These are phyloP conservation scores for Tenodera sinensis DNA, from an alignment of 2,888 invertebrate genomes.

Conservation along the genomic window DNA sequence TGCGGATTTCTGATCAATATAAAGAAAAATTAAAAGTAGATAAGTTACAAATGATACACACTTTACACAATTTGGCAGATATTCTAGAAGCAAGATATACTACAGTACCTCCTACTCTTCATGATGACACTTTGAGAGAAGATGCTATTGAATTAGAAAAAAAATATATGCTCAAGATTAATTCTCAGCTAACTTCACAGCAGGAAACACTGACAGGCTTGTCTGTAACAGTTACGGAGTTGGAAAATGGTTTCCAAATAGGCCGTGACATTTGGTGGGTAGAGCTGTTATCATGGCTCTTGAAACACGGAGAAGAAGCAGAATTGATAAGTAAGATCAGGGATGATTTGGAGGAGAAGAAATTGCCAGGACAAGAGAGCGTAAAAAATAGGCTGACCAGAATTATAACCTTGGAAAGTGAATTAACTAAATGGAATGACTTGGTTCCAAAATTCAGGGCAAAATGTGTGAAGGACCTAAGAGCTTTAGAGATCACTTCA, in stretches of 20 bases:
- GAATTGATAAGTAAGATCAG: conserved; percentile 19
- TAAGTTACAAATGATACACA: conserved; percentile 63
- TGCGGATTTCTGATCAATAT: conserved; percentile 50
- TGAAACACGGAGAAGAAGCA: conserved; percentile 6
- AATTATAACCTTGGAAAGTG: conserved; percentile 28
- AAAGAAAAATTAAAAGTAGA: conserved; percentile 54
- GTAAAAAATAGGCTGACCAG: conserved; percentile 11
- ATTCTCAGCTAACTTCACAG: conserved; percentile 34
- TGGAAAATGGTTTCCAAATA: conserved; percentile 33
- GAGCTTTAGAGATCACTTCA: conserved; percentile 34
- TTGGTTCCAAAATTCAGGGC: conserved; percentile 40
- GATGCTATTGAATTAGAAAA: conserved; percentile 54
- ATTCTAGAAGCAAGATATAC: conserved; percentile 44
- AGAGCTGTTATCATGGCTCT: conserved; percentile 7
- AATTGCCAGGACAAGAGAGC: conserved; percentile 11
- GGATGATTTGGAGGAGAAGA: conserved; percentile 14
- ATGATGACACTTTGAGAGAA: conserved; percentile 48
- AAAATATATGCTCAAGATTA: conserved; percentile 53
- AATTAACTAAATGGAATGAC: conserved; percentile 40
- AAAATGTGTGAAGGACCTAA: conserved; percentile 31
- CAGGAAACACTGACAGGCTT: conserved; percentile 25
- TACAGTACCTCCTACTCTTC: conserved; percentile 49
- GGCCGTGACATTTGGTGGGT: conserved; percentile 23
- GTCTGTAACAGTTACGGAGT: conserved; percentile 31
- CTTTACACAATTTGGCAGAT: conserved; percentile 61